These are phyloP conservation scores for Odontamblyopus lacepedii DNA, from an alignment of 2,797 vertebrate genomes.

Conservation along the genomic window DNA sequence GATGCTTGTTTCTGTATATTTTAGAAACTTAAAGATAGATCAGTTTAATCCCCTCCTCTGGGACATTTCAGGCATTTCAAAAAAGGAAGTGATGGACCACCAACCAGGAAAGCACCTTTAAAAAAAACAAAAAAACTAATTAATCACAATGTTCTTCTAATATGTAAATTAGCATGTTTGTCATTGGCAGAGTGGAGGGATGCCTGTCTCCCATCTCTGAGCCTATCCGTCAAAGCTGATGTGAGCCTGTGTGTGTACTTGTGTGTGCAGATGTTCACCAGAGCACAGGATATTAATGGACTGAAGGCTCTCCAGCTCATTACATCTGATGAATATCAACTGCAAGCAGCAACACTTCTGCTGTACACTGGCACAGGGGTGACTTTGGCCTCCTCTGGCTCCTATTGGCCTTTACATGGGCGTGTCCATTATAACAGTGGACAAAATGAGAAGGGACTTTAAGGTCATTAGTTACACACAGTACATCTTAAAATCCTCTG, in stretches of 20 bases:
- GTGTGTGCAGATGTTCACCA: slow-evolving; percentile 42
- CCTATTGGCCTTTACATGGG: not conserved
- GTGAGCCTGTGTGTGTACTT: slow-evolving; percentile 22
- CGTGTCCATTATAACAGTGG: not conserved
- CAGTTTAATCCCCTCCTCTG: no score
- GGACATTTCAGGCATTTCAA: no score
- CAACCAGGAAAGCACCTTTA: no score
- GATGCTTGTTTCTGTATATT: no score
- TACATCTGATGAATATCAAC: slow-evolving; percentile 46
- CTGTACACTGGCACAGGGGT: slow-evolving; percentile 4
- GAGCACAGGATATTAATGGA: slow-evolving; percentile 51
- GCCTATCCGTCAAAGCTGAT: slow-evolving; percentile 42
- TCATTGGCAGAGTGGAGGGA: slow-evolving; percentile 17
- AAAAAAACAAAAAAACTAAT: not conserved
- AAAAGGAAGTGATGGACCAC: no score
- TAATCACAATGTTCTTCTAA: not conserved
- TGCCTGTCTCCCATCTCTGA: slow-evolving; percentile 22
- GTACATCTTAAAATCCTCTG: no score
- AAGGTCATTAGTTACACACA: no score
- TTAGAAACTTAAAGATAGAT: no score
- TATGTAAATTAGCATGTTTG: not conserved
- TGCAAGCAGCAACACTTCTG: slow-evolving; percentile 2
- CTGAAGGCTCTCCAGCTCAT: slow-evolving; percentile 40
- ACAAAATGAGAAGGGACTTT: no score
- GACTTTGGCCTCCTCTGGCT: not conserved